These are phyloP conservation scores for Hemithea aestivaria DNA, from an alignment of 2,888 invertebrate species.

Conservation along the genomic window DNA sequence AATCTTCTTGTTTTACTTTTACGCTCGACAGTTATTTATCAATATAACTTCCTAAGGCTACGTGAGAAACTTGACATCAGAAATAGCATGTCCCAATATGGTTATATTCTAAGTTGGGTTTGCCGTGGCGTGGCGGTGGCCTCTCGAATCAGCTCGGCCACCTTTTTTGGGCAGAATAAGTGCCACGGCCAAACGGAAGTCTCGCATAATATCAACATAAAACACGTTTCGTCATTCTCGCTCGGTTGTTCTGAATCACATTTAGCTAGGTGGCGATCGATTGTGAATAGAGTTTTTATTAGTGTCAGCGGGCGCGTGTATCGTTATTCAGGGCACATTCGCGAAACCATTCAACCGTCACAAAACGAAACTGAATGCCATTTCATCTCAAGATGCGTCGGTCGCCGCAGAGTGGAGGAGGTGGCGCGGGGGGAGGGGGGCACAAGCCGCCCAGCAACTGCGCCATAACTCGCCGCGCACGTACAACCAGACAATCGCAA, in stretches of 20 bases:
- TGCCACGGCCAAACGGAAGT: slow-evolving; percentile 28
- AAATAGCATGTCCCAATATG: slow-evolving; percentile 7
- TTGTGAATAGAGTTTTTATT: not conserved
- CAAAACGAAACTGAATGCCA: slow-evolving; percentile 63
- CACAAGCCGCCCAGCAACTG: slow-evolving; percentile 59
- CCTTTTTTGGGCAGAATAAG: slow-evolving; percentile 24
- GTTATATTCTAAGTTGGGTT: slow-evolving; percentile 9
- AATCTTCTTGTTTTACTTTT: slow-evolving; percentile 7
- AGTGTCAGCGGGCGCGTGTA: too few relatives aligned
- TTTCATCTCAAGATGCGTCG: slow-evolving; percentile 61
- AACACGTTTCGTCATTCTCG: slow-evolving; percentile 21
- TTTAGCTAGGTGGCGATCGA: slow-evolving; percentile 12
- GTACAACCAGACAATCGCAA: slow-evolving; percentile 73
- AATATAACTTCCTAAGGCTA: too few relatives aligned
- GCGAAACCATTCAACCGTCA: slow-evolving; percentile 62
- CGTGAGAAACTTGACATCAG: slow-evolving; percentile 10
- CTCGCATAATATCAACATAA: slow-evolving; percentile 28
- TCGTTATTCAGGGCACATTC: slow-evolving; percentile 49
- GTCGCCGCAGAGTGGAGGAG: slow-evolving; percentile 45
- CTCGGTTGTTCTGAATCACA: slow-evolving; percentile 21
- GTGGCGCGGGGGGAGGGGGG: slow-evolving; percentile 32
- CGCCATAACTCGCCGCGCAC: slow-evolving; percentile 71
- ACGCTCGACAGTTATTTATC: too few relatives aligned
- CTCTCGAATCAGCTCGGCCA: slow-evolving; percentile 14
- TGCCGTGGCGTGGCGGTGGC: slow-evolving; percentile 11